These are phyloP conservation scores for Cylindroiulus punctatus DNA, from an alignment of 2,888 invertebrate genomes.

Conservation along the genomic window DNA sequence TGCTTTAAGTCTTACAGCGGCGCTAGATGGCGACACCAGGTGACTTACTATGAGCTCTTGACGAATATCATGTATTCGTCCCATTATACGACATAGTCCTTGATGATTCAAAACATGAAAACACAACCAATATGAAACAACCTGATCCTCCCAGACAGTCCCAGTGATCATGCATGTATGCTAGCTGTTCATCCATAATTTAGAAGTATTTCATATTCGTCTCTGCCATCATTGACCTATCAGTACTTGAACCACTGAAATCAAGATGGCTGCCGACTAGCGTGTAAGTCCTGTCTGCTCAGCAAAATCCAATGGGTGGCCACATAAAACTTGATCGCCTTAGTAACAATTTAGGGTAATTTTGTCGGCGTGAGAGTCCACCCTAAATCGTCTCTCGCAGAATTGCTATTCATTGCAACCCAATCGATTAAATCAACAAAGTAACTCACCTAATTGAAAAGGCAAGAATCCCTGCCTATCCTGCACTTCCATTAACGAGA, in stretches of 20 bases:
- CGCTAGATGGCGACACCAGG: neutral
- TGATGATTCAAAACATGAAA: too few species aligned
- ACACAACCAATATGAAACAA: too few species aligned
- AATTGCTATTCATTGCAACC: slow-evolving; percentile 4
- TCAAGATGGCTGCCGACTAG: neutral
- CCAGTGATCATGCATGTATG: too few species aligned
- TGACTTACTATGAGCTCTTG: too few species aligned
- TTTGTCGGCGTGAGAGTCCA: neutral
- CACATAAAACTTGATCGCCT: neutral
- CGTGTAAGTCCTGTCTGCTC: neutral
- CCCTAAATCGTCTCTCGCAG: neutral
- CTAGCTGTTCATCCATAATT: too few species aligned
- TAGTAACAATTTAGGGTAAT: neutral
- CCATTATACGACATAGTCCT: too few species aligned
- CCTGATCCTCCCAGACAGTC: too few species aligned
- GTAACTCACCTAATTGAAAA: slow-evolving; percentile 15
- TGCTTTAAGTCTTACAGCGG: neutral
- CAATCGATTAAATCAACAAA: slow-evolving; percentile 32
- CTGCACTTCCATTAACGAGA: neutral
- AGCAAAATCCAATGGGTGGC: neutral
- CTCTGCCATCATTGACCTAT: too few species aligned
- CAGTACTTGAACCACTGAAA: too few species aligned
- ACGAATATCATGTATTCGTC: too few species aligned
- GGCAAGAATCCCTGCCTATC: slow-evolving; percentile 15
- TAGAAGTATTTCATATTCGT: too few species aligned